These are phyloP conservation scores for Sebastes cheni DNA, from an alignment of 2,797 vertebrate genomes.

Conservation along the genomic window DNA sequence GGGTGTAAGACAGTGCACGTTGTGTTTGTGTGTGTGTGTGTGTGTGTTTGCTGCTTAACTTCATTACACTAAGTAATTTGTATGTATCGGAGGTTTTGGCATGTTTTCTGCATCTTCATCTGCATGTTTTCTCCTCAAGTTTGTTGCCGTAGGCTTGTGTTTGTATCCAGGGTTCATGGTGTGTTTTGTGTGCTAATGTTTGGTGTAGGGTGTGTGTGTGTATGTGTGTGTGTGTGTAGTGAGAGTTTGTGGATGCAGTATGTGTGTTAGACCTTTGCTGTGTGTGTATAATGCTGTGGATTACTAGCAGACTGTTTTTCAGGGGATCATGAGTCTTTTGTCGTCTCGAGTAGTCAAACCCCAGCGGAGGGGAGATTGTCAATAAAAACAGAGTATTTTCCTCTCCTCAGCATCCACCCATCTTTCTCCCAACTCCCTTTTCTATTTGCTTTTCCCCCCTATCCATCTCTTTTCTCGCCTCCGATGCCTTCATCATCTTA, in stretches of 20 bases:
- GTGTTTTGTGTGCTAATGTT: constrained; percentile 44
- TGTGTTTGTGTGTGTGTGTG: constrained; percentile 20
- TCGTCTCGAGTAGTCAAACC: constrained; percentile 36
- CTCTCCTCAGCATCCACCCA: background rate
- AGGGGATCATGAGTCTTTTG: constrained; percentile 54
- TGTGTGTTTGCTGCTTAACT: constrained; percentile 35
- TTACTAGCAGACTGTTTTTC: constrained; percentile 61
- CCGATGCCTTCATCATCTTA: background rate
- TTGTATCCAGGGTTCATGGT: constrained; percentile 46
- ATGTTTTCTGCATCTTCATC: constrained; percentile 27
- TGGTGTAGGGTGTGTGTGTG: constrained; percentile 7
- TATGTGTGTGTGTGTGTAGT: background rate
- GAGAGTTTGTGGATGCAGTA: background rate
- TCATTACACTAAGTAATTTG: constrained; percentile 43
- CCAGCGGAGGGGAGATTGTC: constrained; percentile 25
- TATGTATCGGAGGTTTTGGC: constrained; percentile 45
- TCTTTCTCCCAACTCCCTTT: background rate
- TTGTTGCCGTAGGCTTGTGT: constrained; percentile 44
- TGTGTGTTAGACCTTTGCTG: background rate
- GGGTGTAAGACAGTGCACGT: constrained; percentile 4
- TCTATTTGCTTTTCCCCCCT: background rate
- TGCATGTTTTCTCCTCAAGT: constrained; percentile 40
- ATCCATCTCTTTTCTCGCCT: background rate
- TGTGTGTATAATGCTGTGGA: constrained; percentile 50
- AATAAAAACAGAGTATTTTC: background rate